Evolutionary conservation across 2,113 vertebrate genomes (phyloP).

Genomic region (Condylura cristata): DNA sequence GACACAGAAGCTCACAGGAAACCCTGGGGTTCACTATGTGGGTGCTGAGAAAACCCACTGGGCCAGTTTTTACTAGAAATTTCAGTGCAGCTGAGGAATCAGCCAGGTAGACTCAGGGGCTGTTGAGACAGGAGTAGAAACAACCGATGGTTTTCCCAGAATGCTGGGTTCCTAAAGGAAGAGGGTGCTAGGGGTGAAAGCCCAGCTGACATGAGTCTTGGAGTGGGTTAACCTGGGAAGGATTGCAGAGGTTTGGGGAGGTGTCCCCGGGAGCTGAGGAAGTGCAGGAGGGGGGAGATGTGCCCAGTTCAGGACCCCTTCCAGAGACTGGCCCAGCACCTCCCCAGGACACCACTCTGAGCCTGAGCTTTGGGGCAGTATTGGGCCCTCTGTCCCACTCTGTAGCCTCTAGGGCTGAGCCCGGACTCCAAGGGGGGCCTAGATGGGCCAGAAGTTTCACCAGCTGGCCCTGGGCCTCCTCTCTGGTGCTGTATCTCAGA

Average conservation of each 20-base stretch:
- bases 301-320: rapidly evolving
- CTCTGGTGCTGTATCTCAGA: background rate
- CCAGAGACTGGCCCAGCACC: background rate
- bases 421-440: background rate
- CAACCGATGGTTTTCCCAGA: background rate
- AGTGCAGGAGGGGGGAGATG: no score
- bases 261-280: background rate
- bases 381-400: background rate
- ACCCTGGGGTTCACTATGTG: rapidly evolving
- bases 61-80: background rate
- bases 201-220: background rate
- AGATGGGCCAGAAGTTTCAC: background rate
- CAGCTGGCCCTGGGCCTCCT: background rate
- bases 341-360: background rate
- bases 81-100: background rate
- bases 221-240: background rate
- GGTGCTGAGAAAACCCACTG: background rate
- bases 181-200: background rate
- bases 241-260: rapidly evolving
- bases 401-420: background rate
- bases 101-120: rapidly evolving
- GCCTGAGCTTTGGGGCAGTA: no score
- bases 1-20: background rate
- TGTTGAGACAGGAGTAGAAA: background rate
- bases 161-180: background rate